Conservation (phyloP, 2,113 vertebrate species). For the Andinoacara biseriatus region DNA sequence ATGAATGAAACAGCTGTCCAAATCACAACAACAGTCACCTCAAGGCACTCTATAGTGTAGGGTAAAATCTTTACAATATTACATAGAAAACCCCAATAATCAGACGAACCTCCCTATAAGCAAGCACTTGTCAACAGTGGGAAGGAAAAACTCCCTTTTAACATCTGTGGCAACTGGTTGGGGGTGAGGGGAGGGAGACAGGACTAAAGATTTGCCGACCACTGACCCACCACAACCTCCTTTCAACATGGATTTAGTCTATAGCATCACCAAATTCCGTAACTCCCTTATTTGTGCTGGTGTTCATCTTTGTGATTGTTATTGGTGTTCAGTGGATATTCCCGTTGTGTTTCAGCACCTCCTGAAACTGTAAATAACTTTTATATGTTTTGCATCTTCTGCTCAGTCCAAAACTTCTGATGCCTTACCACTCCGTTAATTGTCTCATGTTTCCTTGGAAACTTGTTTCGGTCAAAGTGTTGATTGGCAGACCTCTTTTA, state of each 20-base stretch:
- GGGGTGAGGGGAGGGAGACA: too few relatives aligned
- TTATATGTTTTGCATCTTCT: not conserved
- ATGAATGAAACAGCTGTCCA: too few relatives aligned
- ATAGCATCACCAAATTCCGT: not conserved
- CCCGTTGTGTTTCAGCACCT: not conserved
- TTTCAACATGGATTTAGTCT: not conserved
- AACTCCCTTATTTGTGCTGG: not conserved
- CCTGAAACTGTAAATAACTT: not conserved
- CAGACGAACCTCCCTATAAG: too few relatives aligned
- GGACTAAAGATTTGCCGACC: too few relatives aligned
- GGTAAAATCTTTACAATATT: too few relatives aligned
- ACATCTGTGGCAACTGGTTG: too few relatives aligned
- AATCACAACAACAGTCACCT: too few relatives aligned
- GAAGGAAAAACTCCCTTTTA: too few relatives aligned
- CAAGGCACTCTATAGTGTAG: too few relatives aligned
- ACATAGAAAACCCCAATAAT: too few relatives aligned
- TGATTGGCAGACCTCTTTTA: constrained; percentile 49
- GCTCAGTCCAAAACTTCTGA: not conserved
- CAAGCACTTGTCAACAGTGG: too few relatives aligned
- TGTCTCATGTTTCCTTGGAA: constrained; percentile 46
- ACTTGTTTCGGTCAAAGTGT: constrained; percentile 29
- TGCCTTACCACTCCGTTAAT: constrained; percentile 22
- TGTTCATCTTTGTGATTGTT: not conserved
- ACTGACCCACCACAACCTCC: too few relatives aligned
- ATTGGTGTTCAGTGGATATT: not conserved